Evolutionary conservation across 2,113 vertebrate genomes (phyloP), one percentile per base, ranked within the genome.

Genomic region (Chaetura pelagica): DNA sequence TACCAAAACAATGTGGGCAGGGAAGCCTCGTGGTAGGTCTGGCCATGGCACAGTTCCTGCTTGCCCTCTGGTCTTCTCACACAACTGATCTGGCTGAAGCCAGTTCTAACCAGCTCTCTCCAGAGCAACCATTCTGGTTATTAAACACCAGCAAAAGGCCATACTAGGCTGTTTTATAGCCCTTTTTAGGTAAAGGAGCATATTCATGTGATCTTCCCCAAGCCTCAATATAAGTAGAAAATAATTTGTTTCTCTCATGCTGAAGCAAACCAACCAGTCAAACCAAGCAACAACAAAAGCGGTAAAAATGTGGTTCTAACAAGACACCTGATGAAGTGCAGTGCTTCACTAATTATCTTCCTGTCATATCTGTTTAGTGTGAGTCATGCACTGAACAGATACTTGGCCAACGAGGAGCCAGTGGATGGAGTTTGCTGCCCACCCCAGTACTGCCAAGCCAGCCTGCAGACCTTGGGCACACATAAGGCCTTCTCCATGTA

Each of bases 251-350:
- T 94, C 54, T 82, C 57, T 84, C 73, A 64, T 72, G 77, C 73
- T 24, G 4, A 94, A 94, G 84, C 9, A 2, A 90, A 94, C 93
- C 69, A 84, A 78, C 73, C 44, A 72, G 87, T 75, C 88, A 78
- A 88, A 59, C 57, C 91, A 75, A 92, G 90, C 83, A 89, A 74
- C 87, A 94, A 71, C 63, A 78, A 86, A 90, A 93, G 68, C 88
- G 51, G 46, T 75, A 92, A 88, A 96, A 84, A 42, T 0, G 1
- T 23, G 29, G 72, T 78, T 93, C 71, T 95, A 96, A 90, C 75
- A 44, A 95, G 94, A 96, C 94, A 95, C 87, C 90, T 96, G 94
- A 96, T 90, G 86, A 95, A 95, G 88, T 95, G 93, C 93, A 93
- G 90, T 35, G 64, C 95, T 93, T 94, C 61, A 51, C 64, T 96